Conservation (phyloP, 2,113 vertebrate species). For the Casuarius casuarius region DNA sequence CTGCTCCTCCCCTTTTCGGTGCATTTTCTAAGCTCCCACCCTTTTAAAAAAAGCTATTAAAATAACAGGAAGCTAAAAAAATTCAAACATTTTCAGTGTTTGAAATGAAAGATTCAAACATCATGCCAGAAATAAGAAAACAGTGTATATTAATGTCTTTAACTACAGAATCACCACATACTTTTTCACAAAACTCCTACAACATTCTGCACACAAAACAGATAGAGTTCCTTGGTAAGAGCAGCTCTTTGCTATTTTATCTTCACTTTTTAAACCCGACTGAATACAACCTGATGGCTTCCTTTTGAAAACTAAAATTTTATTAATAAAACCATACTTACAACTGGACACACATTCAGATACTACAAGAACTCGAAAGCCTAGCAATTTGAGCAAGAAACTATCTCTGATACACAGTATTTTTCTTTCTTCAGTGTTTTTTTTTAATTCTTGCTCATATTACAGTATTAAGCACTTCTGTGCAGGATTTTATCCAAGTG, state of each 20-base stretch:
- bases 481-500: background rate
- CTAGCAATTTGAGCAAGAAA: background rate
- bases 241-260: background rate
- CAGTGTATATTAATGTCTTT: background rate
- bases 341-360: background rate
- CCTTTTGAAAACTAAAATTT: slow-evolving; percentile 9
- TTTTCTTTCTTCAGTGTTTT: background rate
- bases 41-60: background rate
- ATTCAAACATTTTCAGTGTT: background rate
- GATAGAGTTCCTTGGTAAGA: background rate
- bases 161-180: rapidly evolving
- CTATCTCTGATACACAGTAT: background rate
- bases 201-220: background rate
- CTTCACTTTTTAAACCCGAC: background rate
- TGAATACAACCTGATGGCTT: slow-evolving; percentile 1
- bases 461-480: background rate
- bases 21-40: background rate
- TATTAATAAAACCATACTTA: slow-evolving; percentile 29
- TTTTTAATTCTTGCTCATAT: background rate
- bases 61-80: background rate
- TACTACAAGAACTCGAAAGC: background rate
- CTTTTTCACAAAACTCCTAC: background rate
- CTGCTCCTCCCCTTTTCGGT: background rate
- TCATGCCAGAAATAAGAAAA: background rate
- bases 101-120: background rate